phyloP scores from a whole-genome alignment of 2,113 vertebrate species.

The Crocuta crocuta region DNA sequence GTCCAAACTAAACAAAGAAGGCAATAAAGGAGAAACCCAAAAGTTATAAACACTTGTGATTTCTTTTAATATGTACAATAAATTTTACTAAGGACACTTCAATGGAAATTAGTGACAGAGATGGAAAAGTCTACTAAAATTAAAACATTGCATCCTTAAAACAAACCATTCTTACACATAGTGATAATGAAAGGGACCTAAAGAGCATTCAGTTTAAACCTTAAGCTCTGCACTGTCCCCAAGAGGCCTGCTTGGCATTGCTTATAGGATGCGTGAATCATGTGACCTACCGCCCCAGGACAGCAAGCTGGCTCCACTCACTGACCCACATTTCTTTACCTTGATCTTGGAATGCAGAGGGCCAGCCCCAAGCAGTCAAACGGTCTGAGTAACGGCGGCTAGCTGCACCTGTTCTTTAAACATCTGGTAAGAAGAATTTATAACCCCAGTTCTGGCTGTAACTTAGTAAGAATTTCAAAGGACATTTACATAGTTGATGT shows the following conservation, averaged over 20 bases:
- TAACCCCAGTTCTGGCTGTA: not conserved
- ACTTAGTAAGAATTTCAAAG: not conserved
- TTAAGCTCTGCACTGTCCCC: not conserved
- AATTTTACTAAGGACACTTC: not conserved
- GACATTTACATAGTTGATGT: not conserved
- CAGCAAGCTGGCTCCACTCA: not conserved
- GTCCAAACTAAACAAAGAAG: slow-evolving; percentile 2
- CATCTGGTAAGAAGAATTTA: not conserved
- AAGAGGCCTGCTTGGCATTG: too few relatives aligned
- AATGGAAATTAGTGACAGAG: not conserved
- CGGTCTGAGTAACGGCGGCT: not conserved
- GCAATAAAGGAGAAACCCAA: not conserved
- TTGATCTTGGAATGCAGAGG: not conserved
- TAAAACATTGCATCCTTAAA: not conserved
- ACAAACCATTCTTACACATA: too few relatives aligned
- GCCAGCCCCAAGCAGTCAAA: not conserved
- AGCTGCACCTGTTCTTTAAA: not conserved
- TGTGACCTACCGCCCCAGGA: not conserved
- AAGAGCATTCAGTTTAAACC: not conserved
- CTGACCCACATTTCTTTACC: not conserved
- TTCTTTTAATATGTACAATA: not conserved
- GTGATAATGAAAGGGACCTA: not conserved
- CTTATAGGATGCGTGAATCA: not conserved
- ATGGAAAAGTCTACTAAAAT: not conserved
- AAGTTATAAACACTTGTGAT: not conserved